Evolutionary conservation across 2,797 vertebrate species (phyloP).

Genomic region (Lophius americanus): DNA sequence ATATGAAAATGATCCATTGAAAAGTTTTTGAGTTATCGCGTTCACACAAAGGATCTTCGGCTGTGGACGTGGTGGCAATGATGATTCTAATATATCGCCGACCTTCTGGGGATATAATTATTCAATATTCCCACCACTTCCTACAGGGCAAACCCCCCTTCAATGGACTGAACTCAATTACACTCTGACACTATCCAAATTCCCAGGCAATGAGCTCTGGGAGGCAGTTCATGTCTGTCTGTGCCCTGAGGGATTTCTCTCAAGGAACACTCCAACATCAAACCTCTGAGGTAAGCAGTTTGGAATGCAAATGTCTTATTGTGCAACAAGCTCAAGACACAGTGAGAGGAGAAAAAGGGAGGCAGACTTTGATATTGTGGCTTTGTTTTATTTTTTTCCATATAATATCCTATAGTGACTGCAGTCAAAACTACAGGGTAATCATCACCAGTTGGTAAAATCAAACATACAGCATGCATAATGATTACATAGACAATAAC

Average conservation of each 20-base stretch:
- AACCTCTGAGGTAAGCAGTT: constrained; percentile 48
- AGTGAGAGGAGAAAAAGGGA: background rate
- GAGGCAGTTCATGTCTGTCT: constrained; percentile 58
- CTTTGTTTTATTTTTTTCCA: constrained; percentile 15
- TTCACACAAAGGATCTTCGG: too few species aligned
- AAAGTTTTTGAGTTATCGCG: too few species aligned
- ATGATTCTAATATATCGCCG: too few species aligned
- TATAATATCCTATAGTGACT: constrained; percentile 11
- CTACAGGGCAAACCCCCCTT: constrained; percentile 34
- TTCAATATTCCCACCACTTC: constrained; percentile 31
- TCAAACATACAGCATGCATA: constrained; percentile 18
- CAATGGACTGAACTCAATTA: constrained; percentile 66
- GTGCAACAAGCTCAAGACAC: constrained; percentile 25
- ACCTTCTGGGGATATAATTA: background rate
- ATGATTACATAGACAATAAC: constrained; percentile 42
- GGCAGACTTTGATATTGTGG: constrained; percentile 5
- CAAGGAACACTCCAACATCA: constrained; percentile 54
- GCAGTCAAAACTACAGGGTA: constrained; percentile 22
- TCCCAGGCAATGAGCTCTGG: constrained; percentile 62
- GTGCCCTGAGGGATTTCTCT: constrained; percentile 63
- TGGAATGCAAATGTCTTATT: constrained; percentile 40
- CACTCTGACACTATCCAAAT: constrained; percentile 66
- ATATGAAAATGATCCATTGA: too few species aligned
- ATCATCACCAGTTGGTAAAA: constrained; percentile 37
- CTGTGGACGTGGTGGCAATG: too few species aligned